Conservation (phyloP, 2,113 vertebrate genomes). For the Gnathonemus longibarbis region DNA sequence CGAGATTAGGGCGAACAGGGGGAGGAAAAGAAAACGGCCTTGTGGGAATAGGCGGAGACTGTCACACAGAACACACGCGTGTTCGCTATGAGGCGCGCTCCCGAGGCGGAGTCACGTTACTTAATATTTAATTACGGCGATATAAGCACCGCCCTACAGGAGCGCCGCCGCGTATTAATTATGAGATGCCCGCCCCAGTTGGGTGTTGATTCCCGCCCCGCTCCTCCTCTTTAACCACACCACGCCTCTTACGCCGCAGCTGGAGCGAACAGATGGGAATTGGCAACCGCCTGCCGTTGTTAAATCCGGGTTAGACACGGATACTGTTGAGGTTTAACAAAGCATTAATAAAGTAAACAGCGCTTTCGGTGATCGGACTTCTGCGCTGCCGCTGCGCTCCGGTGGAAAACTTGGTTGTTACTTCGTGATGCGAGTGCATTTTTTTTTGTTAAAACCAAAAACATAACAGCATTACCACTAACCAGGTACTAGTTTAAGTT, state of each 20-base stretch:
- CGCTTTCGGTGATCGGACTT: conserved; percentile 8
- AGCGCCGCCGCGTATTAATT: conserved; percentile 16
- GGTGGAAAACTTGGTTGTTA: background rate
- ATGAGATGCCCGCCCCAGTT: conserved; percentile 10
- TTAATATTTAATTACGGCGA: conserved; percentile 32
- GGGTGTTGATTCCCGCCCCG: background rate
- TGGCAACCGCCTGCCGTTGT: conserved; percentile 30
- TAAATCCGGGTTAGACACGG: conserved; percentile 36
- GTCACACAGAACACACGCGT: background rate
- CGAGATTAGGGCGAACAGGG: conserved; percentile 27
- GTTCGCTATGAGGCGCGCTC: conserved; percentile 18
- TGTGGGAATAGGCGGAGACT: conserved; percentile 29
- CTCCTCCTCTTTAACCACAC: background rate
- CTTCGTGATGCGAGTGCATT: background rate
- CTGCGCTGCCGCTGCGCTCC: background rate
- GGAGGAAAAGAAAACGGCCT: background rate
- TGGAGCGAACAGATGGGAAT: conserved; percentile 39
- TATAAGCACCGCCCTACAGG: conserved; percentile 10
- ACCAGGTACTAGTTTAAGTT: background rate
- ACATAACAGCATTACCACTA: background rate
- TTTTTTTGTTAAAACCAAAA: background rate
- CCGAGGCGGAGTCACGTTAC: conserved; percentile 25
- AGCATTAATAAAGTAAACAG: conserved; percentile 27
- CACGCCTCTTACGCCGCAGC: conserved; percentile 29
- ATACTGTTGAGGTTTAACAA: conserved; percentile 37